Evolutionary conservation across 2,888 invertebrate species (phyloP).

Genomic region (Seira musarum): DNA sequence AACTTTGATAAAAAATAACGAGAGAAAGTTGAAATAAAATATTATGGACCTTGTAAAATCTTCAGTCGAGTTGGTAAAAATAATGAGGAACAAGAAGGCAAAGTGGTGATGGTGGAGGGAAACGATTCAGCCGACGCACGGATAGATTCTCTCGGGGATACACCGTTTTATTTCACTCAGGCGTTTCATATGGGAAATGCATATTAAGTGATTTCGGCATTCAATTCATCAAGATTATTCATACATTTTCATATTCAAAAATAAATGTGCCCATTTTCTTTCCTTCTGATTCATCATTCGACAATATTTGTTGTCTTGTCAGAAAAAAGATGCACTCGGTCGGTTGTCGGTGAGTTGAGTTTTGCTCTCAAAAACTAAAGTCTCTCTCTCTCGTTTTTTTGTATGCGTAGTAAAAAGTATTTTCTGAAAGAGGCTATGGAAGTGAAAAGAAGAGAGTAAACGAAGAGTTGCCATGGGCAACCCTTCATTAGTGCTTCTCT

Average conservation of each 20-base stretch:
- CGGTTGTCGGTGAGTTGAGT: too few relatives aligned
- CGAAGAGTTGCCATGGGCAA: conserved; percentile 68
- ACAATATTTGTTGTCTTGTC: background rate
- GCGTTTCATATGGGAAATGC: background rate
- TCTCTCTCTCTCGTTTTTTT: too few relatives aligned
- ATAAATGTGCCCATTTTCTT: background rate
- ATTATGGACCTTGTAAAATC: background rate
- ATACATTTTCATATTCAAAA: conserved; percentile 1
- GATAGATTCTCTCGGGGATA: background rate
- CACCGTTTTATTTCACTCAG: background rate
- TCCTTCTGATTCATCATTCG: background rate
- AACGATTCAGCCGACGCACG: background rate
- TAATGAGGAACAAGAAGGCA: conserved; percentile 46
- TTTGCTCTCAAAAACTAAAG: too few relatives aligned
- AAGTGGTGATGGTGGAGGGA: background rate
- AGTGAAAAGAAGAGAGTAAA: conserved; percentile 58
- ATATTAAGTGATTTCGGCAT: background rate
- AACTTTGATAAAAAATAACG: background rate
- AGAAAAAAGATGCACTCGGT: background rate
- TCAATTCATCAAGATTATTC: background rate
- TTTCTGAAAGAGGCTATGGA: conserved; percentile 21
- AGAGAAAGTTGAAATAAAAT: background rate
- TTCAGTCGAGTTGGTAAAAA: conserved; percentile 53
- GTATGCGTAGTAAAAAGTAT: too few relatives aligned
- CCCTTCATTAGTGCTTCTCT: conserved; percentile 67